Conservation (phyloP, 2,797 vertebrate genomes). For the Brachyalestes nurse region DNA sequence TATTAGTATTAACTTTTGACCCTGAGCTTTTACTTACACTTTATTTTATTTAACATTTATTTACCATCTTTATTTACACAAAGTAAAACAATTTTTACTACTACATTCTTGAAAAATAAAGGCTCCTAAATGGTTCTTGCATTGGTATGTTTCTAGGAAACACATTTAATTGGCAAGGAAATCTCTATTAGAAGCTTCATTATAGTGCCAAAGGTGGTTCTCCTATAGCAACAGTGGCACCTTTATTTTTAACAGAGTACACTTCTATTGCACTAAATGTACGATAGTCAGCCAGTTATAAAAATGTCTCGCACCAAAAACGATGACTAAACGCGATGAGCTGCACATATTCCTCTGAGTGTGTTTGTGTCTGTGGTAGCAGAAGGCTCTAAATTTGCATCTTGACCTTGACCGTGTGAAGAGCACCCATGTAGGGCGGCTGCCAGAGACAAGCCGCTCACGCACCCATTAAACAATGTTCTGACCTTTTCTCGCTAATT, state of each 20-base stretch:
- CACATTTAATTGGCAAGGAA: not conserved
- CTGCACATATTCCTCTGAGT: not conserved
- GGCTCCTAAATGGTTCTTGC: not conserved
- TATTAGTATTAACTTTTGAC: too few relatives aligned
- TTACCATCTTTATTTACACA: too few relatives aligned
- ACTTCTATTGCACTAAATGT: not conserved
- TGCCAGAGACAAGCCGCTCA: conserved; percentile 36
- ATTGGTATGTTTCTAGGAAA: too few relatives aligned
- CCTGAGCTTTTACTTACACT: too few relatives aligned
- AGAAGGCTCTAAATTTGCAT: conserved; percentile 31
- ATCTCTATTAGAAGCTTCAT: not conserved
- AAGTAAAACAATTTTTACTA: too few relatives aligned
- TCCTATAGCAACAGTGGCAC: not conserved
- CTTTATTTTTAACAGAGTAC: not conserved
- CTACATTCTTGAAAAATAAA: not conserved
- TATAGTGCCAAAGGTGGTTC: not conserved
- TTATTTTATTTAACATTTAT: too few relatives aligned
- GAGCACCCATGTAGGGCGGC: conserved; percentile 8
- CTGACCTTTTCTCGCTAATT: conserved; percentile 84
- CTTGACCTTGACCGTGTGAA: conserved; percentile 24
- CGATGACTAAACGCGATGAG: not conserved
- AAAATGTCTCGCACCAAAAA: not conserved
- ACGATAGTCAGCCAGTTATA: not conserved
- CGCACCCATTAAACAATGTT: conserved; percentile 75
- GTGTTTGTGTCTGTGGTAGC: conserved; percentile 13